Conservation (phyloP, 1,140 invertebrate genomes). For the Wiebesia pumilae region DNA sequence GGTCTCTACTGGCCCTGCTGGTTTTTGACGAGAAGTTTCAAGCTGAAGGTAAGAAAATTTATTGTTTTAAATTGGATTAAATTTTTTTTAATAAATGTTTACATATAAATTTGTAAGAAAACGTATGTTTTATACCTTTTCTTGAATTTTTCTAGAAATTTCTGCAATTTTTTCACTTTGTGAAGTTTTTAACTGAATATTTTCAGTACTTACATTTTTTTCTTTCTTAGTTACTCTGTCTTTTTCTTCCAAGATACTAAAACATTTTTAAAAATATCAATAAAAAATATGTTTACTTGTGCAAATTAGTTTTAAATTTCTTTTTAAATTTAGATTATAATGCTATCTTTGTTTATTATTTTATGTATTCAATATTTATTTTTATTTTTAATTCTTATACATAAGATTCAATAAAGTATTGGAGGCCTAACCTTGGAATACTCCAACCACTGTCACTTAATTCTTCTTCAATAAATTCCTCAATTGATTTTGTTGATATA, state of each 20-base stretch:
- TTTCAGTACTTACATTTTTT: conserved; percentile 50
- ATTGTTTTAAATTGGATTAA: too few relatives aligned
- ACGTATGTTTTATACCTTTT: conserved; percentile 58
- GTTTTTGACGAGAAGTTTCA: conserved; percentile 61
- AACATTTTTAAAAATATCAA: background rate
- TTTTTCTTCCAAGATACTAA: conserved; percentile 58
- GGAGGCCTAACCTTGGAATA: conserved; percentile 72
- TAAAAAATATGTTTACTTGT: too few relatives aligned
- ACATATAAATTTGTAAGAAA: background rate
- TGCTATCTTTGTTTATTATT: background rate
- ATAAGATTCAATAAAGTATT: conserved; percentile 68
- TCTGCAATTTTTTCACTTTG: conserved; percentile 67
- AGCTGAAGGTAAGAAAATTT: conserved; percentile 59
- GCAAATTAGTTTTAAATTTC: too few relatives aligned
- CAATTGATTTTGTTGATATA: conserved; percentile 61
- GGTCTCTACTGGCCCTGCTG: conserved; percentile 67
- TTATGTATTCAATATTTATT: background rate
- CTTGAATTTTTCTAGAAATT: conserved; percentile 65
- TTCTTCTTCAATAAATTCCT: conserved; percentile 63
- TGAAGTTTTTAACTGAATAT: conserved; percentile 62
- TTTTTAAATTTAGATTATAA: too few relatives aligned
- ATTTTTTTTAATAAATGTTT: conserved; percentile 14
- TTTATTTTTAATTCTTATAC: background rate
- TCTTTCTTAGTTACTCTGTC: conserved; percentile 27
- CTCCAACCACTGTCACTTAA: conserved; percentile 74